A percentile compares a stretch with the other conserved stretches of the same genome.
Conservation (phyloP, 2,797 vertebrate genomes). For the Phrynocephalus forsythii region DNA sequence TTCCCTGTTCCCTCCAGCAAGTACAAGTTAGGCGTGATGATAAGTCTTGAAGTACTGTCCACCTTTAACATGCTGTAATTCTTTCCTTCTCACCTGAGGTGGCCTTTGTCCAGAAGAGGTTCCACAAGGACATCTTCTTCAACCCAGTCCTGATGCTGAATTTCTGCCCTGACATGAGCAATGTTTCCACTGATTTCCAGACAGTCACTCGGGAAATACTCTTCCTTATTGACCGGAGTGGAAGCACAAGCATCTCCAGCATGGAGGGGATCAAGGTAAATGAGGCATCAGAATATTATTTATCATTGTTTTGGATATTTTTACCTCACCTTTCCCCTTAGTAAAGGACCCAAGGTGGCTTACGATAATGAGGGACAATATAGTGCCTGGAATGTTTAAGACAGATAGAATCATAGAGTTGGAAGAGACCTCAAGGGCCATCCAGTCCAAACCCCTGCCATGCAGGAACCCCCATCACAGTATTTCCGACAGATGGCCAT, state of each 20-base stretch:
- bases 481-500: too few species aligned
- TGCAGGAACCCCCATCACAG: too few species aligned
- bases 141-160: conserved; percentile 96
- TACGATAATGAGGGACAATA: too few species aligned
- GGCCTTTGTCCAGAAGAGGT: conserved; percentile 91
- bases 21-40: neutral
- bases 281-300: neutral
- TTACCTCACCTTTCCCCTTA: too few species aligned
- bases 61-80: neutral
- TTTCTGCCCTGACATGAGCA: conserved; percentile 88
- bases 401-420: too few species aligned
- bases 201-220: conserved; percentile 88
- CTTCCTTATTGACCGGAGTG: conserved; percentile 87
- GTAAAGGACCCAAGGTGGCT: too few species aligned
- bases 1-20: neutral
- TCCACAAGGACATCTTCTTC: conserved; percentile 94
- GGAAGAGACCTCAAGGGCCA: too few species aligned
- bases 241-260: conserved; percentile 76
- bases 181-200: conserved; percentile 82
- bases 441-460: too few species aligned
- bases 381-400: too few species aligned
- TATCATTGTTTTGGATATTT: too few species aligned
- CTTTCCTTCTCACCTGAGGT: conserved; percentile 75
- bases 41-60: neutral
- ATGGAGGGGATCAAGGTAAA: conserved; percentile 87